Base-by-base conservation (phyloP, 2,888 invertebrate species). In the Deilephila elpenor region DNA sequence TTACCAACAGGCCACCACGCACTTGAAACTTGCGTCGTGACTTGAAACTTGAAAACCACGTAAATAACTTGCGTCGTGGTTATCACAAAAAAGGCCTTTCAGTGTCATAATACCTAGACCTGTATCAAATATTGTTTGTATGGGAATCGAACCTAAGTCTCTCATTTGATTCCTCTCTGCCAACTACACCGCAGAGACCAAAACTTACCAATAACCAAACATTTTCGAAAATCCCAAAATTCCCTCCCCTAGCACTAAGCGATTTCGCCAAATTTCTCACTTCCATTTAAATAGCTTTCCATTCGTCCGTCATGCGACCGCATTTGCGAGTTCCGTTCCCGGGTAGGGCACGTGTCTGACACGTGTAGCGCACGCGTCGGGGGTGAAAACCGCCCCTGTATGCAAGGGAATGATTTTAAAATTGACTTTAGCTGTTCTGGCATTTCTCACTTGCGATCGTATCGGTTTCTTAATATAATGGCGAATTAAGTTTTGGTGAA, bases 201-300 rank as follows among this genome's bases (percentile, higher is more conserved):
- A 7, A 44, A 44, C 1, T 14, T 14, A 11, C 14, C 14, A 14
- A 44, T 14, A 25, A 25, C 25, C 25, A 25, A 37, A 8, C 7
- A 44, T 11, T 44, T 44, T 44, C 44, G 44, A 61, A 59, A 71
- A 51, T 25, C 44, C 25, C 61, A 32, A 32, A 32, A 53, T 61
- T 32, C 19, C 62, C 6, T 73, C 60, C 62, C 71, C 73, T 56
- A 64, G 71, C 67, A 20, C 74, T 77, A 81, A 80, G 81, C 61
- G 77, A 70, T 77, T 73, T 79, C 78, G 74, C 81, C 78, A 72
- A 75, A 82, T 73, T 82, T 85, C 84, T 84, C 88, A 85, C 87
- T 91, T 89, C 85, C 87, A 90, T 83, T 83, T 82, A 87, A 91
- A 84, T 86, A 83, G 83, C 79, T 80, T 83, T 82, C 80, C 82